phyloP scores from a whole-genome alignment of 1,140 invertebrate genomes.

The Homalodisca vitripennis region DNA sequence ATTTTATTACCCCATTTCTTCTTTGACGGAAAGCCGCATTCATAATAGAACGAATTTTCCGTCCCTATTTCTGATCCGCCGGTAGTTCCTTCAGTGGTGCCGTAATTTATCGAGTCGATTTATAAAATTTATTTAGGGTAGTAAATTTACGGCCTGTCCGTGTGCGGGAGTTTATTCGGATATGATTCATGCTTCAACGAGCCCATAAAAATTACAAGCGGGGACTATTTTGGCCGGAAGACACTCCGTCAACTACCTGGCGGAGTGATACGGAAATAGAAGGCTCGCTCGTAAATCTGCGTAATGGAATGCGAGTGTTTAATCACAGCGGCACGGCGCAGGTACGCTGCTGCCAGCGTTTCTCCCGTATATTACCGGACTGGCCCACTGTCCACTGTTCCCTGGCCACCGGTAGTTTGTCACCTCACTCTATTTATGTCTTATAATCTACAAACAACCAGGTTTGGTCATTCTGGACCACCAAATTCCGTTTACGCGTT shows the following conservation, averaged over 20 bases:
- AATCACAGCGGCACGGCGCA: no score
- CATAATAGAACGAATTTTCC: conserved; percentile 26
- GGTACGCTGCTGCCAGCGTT: no score
- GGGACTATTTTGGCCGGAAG: conserved; percentile 11
- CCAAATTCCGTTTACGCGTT: no score
- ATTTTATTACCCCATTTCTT: background rate
- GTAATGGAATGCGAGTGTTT: background rate
- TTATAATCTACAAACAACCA: no score
- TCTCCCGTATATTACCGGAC: no score
- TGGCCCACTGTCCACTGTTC: no score
- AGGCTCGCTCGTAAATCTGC: conserved; percentile 4
- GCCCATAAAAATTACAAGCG: no score
- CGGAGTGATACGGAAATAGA: background rate
- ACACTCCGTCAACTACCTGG: background rate
- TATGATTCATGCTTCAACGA: conserved; percentile 13
- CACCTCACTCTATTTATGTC: no score
- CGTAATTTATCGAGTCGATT: conserved; percentile 28
- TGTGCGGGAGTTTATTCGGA: conserved; percentile 24
- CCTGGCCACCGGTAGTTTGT: no score
- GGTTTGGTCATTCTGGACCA: no score
- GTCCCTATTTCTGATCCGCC: conserved; percentile 11
- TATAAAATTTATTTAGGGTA: conserved; percentile 22
- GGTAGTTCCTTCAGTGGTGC: background rate
- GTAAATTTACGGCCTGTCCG: conserved; percentile 14
- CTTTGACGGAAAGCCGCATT: conserved; percentile 14